phyloP scores from a whole-genome alignment of 1,140 invertebrate genomes.

The Chelonus insularis region DNA sequence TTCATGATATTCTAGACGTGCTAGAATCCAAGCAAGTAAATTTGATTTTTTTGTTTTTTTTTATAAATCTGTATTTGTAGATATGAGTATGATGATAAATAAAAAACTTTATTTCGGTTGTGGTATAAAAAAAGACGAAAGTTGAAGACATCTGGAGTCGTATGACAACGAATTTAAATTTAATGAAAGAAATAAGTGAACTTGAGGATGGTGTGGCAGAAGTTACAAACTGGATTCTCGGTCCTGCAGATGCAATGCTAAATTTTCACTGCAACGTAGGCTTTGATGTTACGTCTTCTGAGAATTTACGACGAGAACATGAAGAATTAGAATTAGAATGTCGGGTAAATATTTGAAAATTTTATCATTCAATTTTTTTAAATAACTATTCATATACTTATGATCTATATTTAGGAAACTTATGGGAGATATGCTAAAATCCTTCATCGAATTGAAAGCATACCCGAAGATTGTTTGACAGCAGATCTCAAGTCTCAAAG shows the following conservation, averaged over 20 bases:
- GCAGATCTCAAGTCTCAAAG: constrained; percentile 68
- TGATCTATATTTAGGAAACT: constrained; percentile 60
- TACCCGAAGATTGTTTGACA: constrained; percentile 60
- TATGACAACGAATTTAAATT: constrained; percentile 64
- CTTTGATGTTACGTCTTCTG: constrained; percentile 71
- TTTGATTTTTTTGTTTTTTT: too few relatives aligned
- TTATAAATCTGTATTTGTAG: too few relatives aligned
- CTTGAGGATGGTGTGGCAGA: constrained; percentile 67
- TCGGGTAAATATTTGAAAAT: too few relatives aligned
- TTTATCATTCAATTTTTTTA: too few relatives aligned
- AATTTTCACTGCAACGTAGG: constrained; percentile 73
- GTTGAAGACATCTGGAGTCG: constrained; percentile 66
- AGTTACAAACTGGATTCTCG: constrained; percentile 78
- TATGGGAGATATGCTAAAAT: constrained; percentile 77
- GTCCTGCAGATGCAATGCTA: constrained; percentile 72
- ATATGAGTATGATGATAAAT: too few relatives aligned
- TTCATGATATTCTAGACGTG: constrained; percentile 63
- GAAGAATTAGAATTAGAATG: constrained; percentile 78
- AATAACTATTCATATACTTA: too few relatives aligned
- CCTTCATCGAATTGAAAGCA: constrained; percentile 68
- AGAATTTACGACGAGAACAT: constrained; percentile 71
- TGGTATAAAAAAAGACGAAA: constrained; percentile 44
- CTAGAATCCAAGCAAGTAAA: constrained; percentile 56
- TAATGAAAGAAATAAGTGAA: constrained; percentile 64
- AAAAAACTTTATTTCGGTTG: too few relatives aligned